Evolutionary conservation across 2,888 invertebrate species (phyloP).

Genomic region (Hypomecis atomaria): DNA sequence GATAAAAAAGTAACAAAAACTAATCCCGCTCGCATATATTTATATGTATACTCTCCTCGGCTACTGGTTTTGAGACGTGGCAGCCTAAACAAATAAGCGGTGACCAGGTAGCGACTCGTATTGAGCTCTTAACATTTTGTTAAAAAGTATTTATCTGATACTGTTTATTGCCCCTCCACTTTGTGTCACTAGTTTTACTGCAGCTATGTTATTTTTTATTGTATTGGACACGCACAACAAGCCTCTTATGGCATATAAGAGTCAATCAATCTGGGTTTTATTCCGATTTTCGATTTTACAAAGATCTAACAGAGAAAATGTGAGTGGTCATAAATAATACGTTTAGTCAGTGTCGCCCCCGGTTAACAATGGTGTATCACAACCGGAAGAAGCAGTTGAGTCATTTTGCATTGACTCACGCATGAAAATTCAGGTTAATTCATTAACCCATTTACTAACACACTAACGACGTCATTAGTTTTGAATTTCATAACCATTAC

Average conservation of each 20-base stretch:
- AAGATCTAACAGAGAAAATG: background rate
- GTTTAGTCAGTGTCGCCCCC: conserved; percentile 19
- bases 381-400: conserved; percentile 61
- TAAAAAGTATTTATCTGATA: conserved; percentile 77
- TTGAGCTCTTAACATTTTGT: conserved; percentile 73
- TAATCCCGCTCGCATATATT: conserved; percentile 64
- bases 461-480: conserved; percentile 22
- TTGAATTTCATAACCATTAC: conserved; percentile 5
- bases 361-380: conserved; percentile 34
- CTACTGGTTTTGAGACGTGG: conserved; percentile 82
- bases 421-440: conserved; percentile 56
- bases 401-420: conserved; percentile 55
- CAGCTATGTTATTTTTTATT: conserved; percentile 28
- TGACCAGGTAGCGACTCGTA: conserved; percentile 79
- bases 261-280: conserved; percentile 5
- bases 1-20: conserved; percentile 78
- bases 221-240: conserved; percentile 20
- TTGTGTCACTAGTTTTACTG: conserved; percentile 35
- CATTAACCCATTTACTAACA: conserved; percentile 54
- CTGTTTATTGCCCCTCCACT: conserved; percentile 59
- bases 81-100: conserved; percentile 83
- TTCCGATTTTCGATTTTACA: background rate
- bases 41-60: conserved; percentile 69
- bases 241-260: conserved; percentile 1
- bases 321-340: background rate